phyloP scores from a whole-genome alignment of 2,113 vertebrate species.

The Strix uralensis region DNA sequence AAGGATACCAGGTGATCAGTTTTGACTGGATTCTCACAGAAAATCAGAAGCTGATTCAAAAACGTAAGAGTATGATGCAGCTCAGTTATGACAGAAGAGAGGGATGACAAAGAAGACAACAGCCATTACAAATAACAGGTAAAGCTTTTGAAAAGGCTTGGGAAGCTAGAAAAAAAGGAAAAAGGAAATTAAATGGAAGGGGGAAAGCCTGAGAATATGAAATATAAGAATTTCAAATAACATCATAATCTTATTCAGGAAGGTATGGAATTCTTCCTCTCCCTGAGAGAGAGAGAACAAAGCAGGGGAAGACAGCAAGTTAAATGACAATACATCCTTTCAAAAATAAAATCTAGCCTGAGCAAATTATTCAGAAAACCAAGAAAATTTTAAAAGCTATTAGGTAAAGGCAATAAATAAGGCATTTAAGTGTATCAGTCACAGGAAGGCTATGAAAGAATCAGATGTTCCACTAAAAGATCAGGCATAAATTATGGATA shows the following conservation, averaged over 20 bases:
- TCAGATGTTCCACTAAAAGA: constrained; percentile 26
- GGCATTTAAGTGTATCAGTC: constrained; percentile 27
- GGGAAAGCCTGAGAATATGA: not conserved
- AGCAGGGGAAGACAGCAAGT: not conserved
- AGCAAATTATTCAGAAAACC: constrained; percentile 19
- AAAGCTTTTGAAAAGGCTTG: not conserved
- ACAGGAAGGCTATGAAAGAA: constrained; percentile 44
- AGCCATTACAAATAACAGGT: not conserved
- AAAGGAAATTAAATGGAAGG: not conserved
- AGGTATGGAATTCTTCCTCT: not conserved
- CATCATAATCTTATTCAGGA: not conserved
- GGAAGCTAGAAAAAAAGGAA: not conserved
- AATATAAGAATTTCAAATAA: not conserved
- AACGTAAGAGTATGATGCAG: not conserved
- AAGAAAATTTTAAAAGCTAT: constrained; percentile 38
- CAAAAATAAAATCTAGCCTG: not conserved
- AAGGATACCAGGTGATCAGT: not conserved
- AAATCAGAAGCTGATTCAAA: constrained; percentile 1
- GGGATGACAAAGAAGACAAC: not conserved
- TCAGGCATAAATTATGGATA: constrained; percentile 47
- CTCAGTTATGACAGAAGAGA: not conserved
- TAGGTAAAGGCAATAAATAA: constrained; percentile 43
- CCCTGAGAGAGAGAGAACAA: not conserved
- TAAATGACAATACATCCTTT: not conserved
- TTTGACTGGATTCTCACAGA: not conserved